Evolutionary conservation across 2,797 vertebrate species (phyloP).

Genomic region (Chrosomus eos): DNA sequence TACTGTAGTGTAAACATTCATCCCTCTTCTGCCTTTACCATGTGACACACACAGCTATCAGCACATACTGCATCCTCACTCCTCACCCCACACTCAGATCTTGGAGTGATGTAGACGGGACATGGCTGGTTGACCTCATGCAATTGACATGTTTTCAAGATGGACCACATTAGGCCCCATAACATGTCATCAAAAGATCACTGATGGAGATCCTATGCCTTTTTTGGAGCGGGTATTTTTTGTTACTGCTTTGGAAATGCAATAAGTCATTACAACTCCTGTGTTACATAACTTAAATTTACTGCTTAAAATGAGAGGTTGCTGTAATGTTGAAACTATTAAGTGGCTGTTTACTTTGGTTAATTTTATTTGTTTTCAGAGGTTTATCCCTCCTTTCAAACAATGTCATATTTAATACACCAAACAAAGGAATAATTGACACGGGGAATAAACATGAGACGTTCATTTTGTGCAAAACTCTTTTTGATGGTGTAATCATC

Average conservation of each 20-base stretch:
- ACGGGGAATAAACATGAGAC: not conserved
- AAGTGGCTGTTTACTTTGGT: constrained; percentile 18
- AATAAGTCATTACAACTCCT: constrained; percentile 9
- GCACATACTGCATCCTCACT: constrained; percentile 11
- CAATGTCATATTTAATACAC: not conserved
- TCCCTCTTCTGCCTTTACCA: constrained; percentile 49
- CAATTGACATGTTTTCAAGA: constrained; percentile 34
- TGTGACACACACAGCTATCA: constrained; percentile 16
- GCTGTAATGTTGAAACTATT: constrained; percentile 1
- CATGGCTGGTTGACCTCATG: constrained; percentile 5
- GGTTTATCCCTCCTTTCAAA: not conserved
- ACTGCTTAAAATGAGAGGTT: not conserved
- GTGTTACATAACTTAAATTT: constrained; percentile 13
- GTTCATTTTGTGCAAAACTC: not conserved
- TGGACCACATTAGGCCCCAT: constrained; percentile 3
- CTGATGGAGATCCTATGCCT: not conserved
- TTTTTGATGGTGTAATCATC: not conserved
- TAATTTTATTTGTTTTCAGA: not conserved
- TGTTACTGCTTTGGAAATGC: constrained; percentile 15
- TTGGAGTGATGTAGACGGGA: constrained; percentile 17
- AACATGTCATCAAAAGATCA: constrained; percentile 29
- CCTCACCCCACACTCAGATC: constrained; percentile 16
- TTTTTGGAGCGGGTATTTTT: constrained; percentile 18
- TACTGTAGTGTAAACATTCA: constrained; percentile 6
- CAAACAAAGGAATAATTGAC: not conserved